Percentiles rank a stretch among this genome's conserved stretches.
Evolutionary conservation across 2,888 invertebrate genomes (phyloP).

Genomic region (Hirtodrosophila trivittata): DNA sequence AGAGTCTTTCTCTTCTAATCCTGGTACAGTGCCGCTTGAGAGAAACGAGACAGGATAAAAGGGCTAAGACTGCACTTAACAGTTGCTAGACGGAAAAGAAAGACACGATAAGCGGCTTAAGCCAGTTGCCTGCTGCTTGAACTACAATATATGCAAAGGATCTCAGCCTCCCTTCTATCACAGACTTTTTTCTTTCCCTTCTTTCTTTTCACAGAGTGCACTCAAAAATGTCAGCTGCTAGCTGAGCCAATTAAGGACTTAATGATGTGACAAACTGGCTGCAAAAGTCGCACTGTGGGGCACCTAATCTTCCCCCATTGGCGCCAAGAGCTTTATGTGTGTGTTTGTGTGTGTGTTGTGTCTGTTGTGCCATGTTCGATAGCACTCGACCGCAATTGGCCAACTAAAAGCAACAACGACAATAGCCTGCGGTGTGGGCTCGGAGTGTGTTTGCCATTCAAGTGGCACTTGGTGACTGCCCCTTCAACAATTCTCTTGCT

Average conservation of each 20-base stretch:
- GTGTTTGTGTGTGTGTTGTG: slow-evolving; percentile 14
- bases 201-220: slow-evolving; percentile 3
- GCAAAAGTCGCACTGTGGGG: slow-evolving; percentile 24
- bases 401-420: slow-evolving; percentile 28
- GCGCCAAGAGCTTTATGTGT: slow-evolving; percentile 24
- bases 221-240: slow-evolving; percentile 27
- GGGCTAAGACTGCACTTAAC: slow-evolving; percentile 38
- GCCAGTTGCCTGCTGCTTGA: slow-evolving; percentile 22
- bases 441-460: slow-evolving; percentile 46
- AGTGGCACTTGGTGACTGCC: slow-evolving; percentile 30
- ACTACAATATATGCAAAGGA: slow-evolving; percentile 48
- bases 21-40: slow-evolving; percentile 23
- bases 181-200: neutral
- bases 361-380: slow-evolving; percentile 50
- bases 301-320: slow-evolving; percentile 34
- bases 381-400: slow-evolving; percentile 69
- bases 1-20: slow-evolving; percentile 15
- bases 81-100: slow-evolving; percentile 8
- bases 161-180: slow-evolving; percentile 8
- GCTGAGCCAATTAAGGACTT: slow-evolving; percentile 57
- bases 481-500: slow-evolving; percentile 10
- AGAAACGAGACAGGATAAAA: slow-evolving; percentile 40
- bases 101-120: slow-evolving; percentile 37
- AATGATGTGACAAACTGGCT: slow-evolving; percentile 63
- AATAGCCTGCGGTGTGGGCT: slow-evolving; percentile 23